Conservation (phyloP, 2,113 vertebrate species). For the Glaucidium brasilianum region DNA sequence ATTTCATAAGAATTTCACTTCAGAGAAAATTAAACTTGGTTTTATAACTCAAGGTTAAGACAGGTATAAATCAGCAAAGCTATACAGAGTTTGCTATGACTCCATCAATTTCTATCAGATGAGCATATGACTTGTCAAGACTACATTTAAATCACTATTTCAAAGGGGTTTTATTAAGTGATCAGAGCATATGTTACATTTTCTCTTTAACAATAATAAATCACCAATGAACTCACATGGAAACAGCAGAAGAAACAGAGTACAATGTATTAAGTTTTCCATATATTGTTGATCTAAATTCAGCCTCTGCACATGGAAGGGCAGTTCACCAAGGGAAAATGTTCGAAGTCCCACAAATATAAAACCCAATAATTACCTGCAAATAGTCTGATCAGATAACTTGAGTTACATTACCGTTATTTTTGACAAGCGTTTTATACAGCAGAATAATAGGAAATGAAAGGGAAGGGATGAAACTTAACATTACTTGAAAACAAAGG, state of each 20-base stretch:
- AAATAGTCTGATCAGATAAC: not conserved
- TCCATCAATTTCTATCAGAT: not conserved
- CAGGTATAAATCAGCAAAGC: conserved; percentile 16
- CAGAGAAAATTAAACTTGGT: not conserved
- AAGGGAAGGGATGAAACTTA: not conserved
- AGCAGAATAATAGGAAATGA: not conserved
- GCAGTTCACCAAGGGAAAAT: not conserved
- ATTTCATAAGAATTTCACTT: not conserved
- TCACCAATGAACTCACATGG: not conserved
- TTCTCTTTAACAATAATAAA: conserved; percentile 1
- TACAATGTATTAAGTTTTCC: not conserved
- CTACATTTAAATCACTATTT: not conserved
- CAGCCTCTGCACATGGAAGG: not conserved
- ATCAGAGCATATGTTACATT: not conserved
- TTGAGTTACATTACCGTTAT: not conserved
- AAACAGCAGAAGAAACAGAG: not conserved
- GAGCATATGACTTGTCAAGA: not conserved
- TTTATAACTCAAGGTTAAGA: not conserved
- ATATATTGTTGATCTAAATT: not conserved
- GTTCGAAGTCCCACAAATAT: not conserved
- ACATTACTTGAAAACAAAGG: not conserved
- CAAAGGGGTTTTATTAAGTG: not conserved
- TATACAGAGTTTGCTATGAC: not conserved
- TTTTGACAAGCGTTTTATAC: not conserved
- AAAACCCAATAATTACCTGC: conserved; percentile 33